Evolutionary conservation across 2,797 vertebrate genomes (phyloP).

Genomic region (Gadopsis bispinosus): DNA sequence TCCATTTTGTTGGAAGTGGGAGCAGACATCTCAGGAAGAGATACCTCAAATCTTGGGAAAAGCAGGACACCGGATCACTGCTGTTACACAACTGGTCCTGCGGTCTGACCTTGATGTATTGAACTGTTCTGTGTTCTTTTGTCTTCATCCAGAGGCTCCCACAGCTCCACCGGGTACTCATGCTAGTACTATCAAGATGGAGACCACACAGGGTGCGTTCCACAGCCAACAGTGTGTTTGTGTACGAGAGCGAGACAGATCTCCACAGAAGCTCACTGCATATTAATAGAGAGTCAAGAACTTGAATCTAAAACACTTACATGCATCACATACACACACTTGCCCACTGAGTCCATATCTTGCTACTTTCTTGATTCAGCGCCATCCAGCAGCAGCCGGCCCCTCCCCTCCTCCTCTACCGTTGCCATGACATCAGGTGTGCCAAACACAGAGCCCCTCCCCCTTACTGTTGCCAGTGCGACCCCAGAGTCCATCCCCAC

Average conservation of each 20-base stretch:
- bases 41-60: background rate
- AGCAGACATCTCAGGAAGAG: background rate
- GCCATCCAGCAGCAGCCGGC: slow-evolving; percentile 44
- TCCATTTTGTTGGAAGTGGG: background rate
- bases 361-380: slow-evolving; percentile 24
- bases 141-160: slow-evolving; percentile 53
- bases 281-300: background rate
- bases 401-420: slow-evolving; percentile 35
- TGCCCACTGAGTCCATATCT: background rate
- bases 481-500: slow-evolving; percentile 47
- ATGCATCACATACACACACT: background rate
- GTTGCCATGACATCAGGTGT: slow-evolving; percentile 31
- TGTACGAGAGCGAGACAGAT: background rate
- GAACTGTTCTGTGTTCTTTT: slow-evolving; percentile 10
- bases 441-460: slow-evolving; percentile 71
- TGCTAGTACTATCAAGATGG: slow-evolving; percentile 60
- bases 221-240: background rate
- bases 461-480: slow-evolving; percentile 34
- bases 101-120: background rate
- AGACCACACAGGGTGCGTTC: slow-evolving; percentile 67
- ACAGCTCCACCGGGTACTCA: slow-evolving; percentile 67
- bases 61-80: background rate
- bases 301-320: background rate
- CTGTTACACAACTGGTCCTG: background rate
- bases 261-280: background rate